Conservation (phyloP, 2,113 vertebrate genomes). For the Amblyopsis rosae region DNA sequence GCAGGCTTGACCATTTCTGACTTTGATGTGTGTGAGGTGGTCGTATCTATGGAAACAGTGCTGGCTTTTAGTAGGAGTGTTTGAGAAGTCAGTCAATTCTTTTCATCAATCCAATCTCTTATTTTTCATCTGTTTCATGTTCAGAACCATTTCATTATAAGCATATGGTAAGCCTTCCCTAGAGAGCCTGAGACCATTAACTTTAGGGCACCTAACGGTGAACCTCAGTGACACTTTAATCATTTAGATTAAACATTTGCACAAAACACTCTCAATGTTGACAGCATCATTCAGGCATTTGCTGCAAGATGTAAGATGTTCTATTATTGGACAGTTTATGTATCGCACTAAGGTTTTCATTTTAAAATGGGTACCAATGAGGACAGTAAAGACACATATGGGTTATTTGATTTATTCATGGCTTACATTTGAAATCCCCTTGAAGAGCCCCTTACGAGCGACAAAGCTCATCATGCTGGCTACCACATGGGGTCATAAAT, state of each 20-base stretch:
- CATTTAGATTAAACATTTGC: neutral
- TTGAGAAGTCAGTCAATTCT: constrained; percentile 37
- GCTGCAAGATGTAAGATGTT: neutral
- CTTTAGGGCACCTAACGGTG: neutral
- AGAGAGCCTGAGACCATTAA: neutral
- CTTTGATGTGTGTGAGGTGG: constrained; percentile 24
- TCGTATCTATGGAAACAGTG: constrained; percentile 45
- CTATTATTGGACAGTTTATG: neutral
- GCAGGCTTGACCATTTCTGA: constrained; percentile 11
- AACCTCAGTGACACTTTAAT: neutral
- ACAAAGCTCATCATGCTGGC: too few species aligned
- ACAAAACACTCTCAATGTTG: neutral
- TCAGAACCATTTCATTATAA: constrained; percentile 13
- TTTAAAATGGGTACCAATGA: constrained; percentile 5
- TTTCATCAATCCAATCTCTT: neutral
- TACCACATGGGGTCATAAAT: too few species aligned
- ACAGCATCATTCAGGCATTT: neutral
- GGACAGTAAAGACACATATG: neutral
- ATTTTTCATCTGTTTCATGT: neutral
- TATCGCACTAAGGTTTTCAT: constrained; percentile 10
- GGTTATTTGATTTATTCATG: too few species aligned
- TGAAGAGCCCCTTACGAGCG: too few species aligned
- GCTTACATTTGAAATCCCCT: too few species aligned
- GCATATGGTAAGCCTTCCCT: constrained; percentile 10
- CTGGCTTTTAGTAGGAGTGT: constrained; percentile 26